Base-by-base conservation (phyloP, 2,113 vertebrate species). In the Phyllostomus discolor region DNA sequence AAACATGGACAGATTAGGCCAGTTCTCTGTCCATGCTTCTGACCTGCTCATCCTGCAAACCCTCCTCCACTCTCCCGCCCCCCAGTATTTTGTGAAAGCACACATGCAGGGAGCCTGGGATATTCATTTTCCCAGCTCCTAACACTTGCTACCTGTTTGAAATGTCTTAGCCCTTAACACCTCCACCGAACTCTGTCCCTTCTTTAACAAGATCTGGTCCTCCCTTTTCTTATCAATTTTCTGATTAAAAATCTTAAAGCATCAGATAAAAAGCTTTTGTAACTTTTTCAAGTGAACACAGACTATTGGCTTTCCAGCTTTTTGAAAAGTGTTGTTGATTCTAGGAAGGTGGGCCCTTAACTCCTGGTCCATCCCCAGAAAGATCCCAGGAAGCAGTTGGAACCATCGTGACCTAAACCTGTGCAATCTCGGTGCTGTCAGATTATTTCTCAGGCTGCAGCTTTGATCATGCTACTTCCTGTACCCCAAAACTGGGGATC, bases 141-240 rank as follows among this genome's bases (percentile, higher is more conserved):
- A 62, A 73, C 59, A 24, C 31, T 84, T 57, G 50, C 66, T 12
- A 66, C 43, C 10, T 48, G 31, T 94, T 85, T 79, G 26, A 54
- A 50, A 93, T 89, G 35, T 31, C 59, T 9, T 19, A 46, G 15
- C 46, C 31, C 20, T 31, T 75, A 91, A 48, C 35, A 64, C n/a
- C 75, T 26, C 72, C 12, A n/a, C 41, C n/a, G 35, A 57, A n/a
- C 31, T 50, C 59, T 76, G 38, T 54, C 41, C 50, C 33, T 31
- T 10, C 59, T 78, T 50, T 48, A 24, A 38, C 46, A 72, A 33
- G 22, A 46, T 90, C 54, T 54, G 1, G 19, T 64, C 80, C 26
- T 69, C 6, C 24, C n/a, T 86, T 94, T 92, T 54, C n/a, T 79
- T 92, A n/a, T 54, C 76, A 90, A 81, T 73, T 90, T 69, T 79